phyloP scores from a whole-genome alignment of 1,140 invertebrate species.

The Drosophila willistoni region DNA sequence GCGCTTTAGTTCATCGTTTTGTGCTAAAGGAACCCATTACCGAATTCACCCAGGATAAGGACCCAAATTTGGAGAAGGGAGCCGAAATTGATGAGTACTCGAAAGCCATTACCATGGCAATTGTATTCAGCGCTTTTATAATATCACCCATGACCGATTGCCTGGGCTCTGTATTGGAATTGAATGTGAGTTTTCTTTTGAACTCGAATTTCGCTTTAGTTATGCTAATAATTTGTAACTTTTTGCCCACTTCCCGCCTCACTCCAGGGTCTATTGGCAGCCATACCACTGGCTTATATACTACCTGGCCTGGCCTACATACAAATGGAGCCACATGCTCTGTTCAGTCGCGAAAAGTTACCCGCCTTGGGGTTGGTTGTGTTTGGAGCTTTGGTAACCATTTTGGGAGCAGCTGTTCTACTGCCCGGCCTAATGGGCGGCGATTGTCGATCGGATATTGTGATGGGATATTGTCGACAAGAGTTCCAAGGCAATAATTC shows the following conservation, averaged over 20 bases:
- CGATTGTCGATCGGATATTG: constrained; percentile 80
- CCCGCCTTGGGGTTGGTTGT: constrained; percentile 88
- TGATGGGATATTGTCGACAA: constrained; percentile 80
- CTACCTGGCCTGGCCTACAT: constrained; percentile 92
- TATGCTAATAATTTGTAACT: neutral
- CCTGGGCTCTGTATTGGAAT: constrained; percentile 92
- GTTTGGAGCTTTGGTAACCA: constrained; percentile 89
- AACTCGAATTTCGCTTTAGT: constrained; percentile 1
- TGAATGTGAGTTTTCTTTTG: constrained; percentile 88
- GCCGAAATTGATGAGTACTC: constrained; percentile 84
- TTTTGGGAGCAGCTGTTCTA: constrained; percentile 84
- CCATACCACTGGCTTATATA: constrained; percentile 93
- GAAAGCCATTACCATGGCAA: constrained; percentile 88
- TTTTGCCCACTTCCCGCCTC: constrained; percentile 3
- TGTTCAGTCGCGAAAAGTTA: constrained; percentile 88
- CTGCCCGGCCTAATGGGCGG: constrained; percentile 74
- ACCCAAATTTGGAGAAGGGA: constrained; percentile 84
- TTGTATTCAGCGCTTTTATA: constrained; percentile 89
- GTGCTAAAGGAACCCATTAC: constrained; percentile 78
- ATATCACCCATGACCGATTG: constrained; percentile 94
- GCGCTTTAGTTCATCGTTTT: constrained; percentile 76
- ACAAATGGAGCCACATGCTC: constrained; percentile 88
- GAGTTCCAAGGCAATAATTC: constrained; percentile 64
- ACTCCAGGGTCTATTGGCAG: constrained; percentile 91
- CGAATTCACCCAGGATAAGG: constrained; percentile 77